Conservation (phyloP, 2,113 vertebrate species). For the Elaphurus davidianus region DNA sequence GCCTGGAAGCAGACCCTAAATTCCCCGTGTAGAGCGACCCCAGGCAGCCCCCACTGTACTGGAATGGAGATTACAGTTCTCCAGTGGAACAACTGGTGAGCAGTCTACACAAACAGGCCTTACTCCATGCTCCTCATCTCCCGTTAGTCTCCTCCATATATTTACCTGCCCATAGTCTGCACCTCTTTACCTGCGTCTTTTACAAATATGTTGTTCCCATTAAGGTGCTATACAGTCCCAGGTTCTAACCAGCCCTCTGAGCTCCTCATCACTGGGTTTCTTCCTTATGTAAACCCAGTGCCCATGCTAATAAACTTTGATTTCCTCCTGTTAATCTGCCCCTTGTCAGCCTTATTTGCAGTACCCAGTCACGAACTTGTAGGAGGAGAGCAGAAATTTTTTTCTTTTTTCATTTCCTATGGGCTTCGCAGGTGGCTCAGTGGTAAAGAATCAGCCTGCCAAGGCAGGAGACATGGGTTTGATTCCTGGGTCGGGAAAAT, state of each 20-base stretch:
- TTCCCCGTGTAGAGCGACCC: neutral
- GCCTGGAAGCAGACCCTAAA: neutral
- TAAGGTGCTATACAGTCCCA: no score
- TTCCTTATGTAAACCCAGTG: accelerated
- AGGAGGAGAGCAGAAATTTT: neutral
- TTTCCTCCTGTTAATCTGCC: neutral
- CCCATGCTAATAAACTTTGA: neutral
- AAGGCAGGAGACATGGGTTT: neutral
- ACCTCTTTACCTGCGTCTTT: neutral
- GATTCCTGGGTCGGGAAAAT: neutral
- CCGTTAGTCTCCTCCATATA: neutral
- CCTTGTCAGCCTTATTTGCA: neutral
- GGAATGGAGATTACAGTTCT: neutral
- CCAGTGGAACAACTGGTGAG: neutral
- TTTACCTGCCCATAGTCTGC: no score
- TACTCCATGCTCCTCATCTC: neutral
- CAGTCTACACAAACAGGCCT: no score
- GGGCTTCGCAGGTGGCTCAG: neutral
- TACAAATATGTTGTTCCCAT: no score
- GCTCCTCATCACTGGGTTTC: neutral
- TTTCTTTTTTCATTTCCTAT: neutral
- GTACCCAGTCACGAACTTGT: no score
- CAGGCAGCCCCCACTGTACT: neutral
- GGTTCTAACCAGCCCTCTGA: neutral
- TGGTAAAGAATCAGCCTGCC: neutral